phyloP scores from a whole-genome alignment of 2,113 vertebrate species.

The Gavialis gangeticus region DNA sequence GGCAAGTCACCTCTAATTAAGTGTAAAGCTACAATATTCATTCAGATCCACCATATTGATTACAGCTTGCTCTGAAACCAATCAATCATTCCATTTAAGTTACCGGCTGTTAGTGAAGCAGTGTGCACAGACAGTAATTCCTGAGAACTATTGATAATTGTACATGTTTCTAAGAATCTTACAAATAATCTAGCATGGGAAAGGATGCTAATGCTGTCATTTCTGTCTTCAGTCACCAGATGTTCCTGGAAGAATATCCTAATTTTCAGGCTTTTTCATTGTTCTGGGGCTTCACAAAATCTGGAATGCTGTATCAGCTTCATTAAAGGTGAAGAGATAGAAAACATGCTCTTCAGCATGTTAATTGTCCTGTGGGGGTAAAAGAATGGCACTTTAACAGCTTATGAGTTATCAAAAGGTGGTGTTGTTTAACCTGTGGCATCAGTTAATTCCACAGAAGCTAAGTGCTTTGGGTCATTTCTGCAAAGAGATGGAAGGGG shows the following conservation, averaged over 20 bases:
- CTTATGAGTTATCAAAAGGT: not conserved
- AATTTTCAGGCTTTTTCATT: fast-evolving
- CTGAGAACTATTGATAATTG: slow-evolving; percentile 20
- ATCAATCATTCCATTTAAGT: slow-evolving; percentile 11
- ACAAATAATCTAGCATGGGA: not conserved
- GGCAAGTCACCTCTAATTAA: slow-evolving; percentile 44
- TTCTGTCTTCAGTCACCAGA: not conserved
- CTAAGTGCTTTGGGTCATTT: too few species aligned
- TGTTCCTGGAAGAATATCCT: not conserved
- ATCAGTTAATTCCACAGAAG: not conserved
- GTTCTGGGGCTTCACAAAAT: not conserved
- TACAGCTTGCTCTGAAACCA: not conserved
- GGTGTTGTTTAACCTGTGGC: not conserved
- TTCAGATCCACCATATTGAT: not conserved
- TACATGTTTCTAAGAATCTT: not conserved
- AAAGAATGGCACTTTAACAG: not conserved
- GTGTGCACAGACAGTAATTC: not conserved
- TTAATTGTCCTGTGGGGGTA: not conserved
- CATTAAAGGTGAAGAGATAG: not conserved
- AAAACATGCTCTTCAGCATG: not conserved
- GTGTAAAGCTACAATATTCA: slow-evolving; percentile 32
- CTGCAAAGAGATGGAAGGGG: too few species aligned
- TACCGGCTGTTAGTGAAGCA: not conserved
- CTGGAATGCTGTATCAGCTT: not conserved
- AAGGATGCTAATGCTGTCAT: not conserved